These are phyloP conservation scores for Chalcis sispes DNA, from an alignment of 2,888 invertebrate genomes.

Conservation along the genomic window DNA sequence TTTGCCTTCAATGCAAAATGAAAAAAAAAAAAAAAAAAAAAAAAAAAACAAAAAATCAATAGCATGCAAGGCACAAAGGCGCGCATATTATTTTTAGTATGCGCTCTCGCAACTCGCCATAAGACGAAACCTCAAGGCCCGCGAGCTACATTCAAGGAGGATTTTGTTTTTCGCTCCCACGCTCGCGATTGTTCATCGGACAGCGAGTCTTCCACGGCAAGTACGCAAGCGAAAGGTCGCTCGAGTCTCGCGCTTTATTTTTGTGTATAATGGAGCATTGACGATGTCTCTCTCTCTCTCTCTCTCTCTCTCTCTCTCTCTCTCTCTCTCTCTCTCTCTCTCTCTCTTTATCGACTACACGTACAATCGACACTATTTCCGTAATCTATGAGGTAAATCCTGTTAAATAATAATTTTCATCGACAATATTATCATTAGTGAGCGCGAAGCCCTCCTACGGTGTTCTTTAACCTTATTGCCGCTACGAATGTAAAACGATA, in stretches of 20 bases:
- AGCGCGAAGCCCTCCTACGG: slow-evolving; percentile 41
- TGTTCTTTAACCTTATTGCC: slow-evolving; percentile 39
- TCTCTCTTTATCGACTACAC: too few relatives aligned
- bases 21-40: neutral
- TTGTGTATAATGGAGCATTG: too few relatives aligned
- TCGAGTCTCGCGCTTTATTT: too few relatives aligned
- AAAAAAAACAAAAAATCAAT: slow-evolving; percentile 18
- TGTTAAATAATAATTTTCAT: slow-evolving; percentile 43
- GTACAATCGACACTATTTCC: slow-evolving; percentile 22
- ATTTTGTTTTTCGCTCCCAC: slow-evolving; percentile 43
- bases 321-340: too few relatives aligned
- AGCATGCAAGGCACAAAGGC: neutral
- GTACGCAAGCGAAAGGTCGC: slow-evolving; percentile 32
- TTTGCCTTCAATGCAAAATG: too few relatives aligned
- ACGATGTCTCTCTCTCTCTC: too few relatives aligned
- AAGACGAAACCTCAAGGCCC: slow-evolving; percentile 38
- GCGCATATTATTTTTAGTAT: slow-evolving; percentile 43
- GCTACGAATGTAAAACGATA: slow-evolving; percentile 32
- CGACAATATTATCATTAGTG: slow-evolving; percentile 32
- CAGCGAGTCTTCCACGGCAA: slow-evolving; percentile 59
- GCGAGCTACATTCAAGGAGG: slow-evolving; percentile 29
- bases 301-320: too few relatives aligned
- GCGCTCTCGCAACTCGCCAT: slow-evolving; percentile 7
- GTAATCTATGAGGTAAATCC: slow-evolving; percentile 29
- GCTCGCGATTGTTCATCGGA: slow-evolving; percentile 49